phyloP scores from a whole-genome alignment of 2,888 invertebrate genomes.

The Hypsopygia costalis region DNA sequence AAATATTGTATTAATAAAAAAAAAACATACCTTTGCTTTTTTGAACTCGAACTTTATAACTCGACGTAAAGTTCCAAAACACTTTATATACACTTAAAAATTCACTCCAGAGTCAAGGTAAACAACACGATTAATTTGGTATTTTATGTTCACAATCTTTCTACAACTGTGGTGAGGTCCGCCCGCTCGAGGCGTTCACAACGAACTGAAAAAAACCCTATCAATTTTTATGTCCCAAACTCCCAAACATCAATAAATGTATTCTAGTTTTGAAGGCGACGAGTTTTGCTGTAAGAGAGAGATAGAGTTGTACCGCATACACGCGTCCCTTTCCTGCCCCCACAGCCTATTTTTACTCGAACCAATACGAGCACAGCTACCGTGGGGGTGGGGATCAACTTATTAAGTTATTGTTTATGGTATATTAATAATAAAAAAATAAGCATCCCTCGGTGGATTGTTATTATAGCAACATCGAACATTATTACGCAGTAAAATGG shows the following conservation, averaged over 20 bases:
- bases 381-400: constrained; percentile 67
- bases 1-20: no score
- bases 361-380: constrained; percentile 67
- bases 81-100: constrained; percentile 16
- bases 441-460: constrained; percentile 48
- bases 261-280: constrained; percentile 74
- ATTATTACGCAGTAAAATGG: constrained; percentile 57
- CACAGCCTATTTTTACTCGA: constrained; percentile 73
- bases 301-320: constrained; percentile 38
- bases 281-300: constrained; percentile 58
- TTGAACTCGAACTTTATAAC: constrained; percentile 9
- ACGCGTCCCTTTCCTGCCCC: constrained; percentile 53
- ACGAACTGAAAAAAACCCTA: constrained; percentile 79
- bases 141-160: constrained; percentile 62
- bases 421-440: constrained; percentile 76
- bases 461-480: constrained; percentile 57
- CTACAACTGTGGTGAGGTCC: constrained; percentile 37
- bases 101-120: constrained; percentile 34
- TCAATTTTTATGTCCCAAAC: constrained; percentile 80
- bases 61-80: constrained; percentile 24
- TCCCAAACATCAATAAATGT: constrained; percentile 77
- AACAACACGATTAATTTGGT: constrained; percentile 17
- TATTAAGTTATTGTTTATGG: constrained; percentile 79
- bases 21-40: constrained; percentile 32
- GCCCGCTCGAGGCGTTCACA: constrained; percentile 50